Evolutionary conservation across 1,140 invertebrate genomes (phyloP).

Genomic region (Stenopsyche tienmushanensis): DNA sequence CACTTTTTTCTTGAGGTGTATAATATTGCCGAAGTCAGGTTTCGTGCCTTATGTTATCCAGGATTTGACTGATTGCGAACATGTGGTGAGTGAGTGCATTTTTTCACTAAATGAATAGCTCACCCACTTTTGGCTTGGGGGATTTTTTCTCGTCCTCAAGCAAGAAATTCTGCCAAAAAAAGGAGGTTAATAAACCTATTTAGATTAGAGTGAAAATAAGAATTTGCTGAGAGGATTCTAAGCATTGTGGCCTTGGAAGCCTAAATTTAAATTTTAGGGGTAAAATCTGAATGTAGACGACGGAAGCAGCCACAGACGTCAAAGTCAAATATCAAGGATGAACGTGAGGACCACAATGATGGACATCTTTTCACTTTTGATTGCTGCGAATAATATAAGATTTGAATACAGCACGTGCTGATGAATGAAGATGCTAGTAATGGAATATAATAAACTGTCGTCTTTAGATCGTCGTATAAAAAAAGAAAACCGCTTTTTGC

Average conservation of each 20-base stretch:
- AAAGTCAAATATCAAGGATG: not conserved
- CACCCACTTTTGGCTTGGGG: no score
- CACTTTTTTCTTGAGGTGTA: slow-evolving; percentile 24
- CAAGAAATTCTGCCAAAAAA: not conserved
- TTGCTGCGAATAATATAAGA: not conserved
- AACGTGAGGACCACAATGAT: not conserved
- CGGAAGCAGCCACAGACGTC: no score
- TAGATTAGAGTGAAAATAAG: slow-evolving; percentile 2
- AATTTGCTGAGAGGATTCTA: not conserved
- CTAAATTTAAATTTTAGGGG: not conserved
- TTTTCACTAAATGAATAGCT: slow-evolving; percentile 5
- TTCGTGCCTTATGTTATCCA: not conserved
- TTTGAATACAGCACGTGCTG: not conserved
- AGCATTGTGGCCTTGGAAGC: not conserved
- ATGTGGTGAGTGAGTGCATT: slow-evolving; percentile 28
- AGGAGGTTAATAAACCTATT: slow-evolving; percentile 26
- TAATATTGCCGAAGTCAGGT: not conserved
- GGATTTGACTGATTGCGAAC: slow-evolving; percentile 29
- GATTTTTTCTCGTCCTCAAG: not conserved
- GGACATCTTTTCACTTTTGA: not conserved
- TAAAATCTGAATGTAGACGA: not conserved
- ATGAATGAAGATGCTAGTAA: no score
- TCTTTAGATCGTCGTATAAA: no score
- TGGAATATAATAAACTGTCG: no score
- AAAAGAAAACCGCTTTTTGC: no score